These are phyloP conservation scores for Gortyna flavago DNA, from an alignment of 2,888 invertebrate species.

Conservation along the genomic window DNA sequence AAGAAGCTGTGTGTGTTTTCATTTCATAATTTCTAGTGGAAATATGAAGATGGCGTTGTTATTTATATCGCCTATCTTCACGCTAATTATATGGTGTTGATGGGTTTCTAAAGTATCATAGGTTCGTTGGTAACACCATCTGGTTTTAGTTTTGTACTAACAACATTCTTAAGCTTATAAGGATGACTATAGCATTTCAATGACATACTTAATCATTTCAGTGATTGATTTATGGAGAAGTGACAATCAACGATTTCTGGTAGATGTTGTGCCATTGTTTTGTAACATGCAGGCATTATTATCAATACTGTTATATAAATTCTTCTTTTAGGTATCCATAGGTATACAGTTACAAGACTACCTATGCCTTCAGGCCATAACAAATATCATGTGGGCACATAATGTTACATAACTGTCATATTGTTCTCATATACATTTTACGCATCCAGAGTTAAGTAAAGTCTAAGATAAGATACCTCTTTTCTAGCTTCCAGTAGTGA, in stretches of 20 bases:
- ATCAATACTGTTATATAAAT: slow-evolving; percentile 30
- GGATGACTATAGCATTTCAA: slow-evolving; percentile 16
- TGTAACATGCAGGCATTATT: slow-evolving; percentile 14
- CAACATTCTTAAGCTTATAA: slow-evolving; percentile 3
- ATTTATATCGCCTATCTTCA: not conserved
- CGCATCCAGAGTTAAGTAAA: not conserved
- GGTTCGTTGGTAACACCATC: slow-evolving; percentile 3
- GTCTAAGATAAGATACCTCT: not conserved
- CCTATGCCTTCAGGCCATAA: not conserved
- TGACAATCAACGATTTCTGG: slow-evolving; percentile 42
- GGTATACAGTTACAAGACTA: slow-evolving; percentile 3
- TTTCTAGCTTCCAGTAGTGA: not conserved
- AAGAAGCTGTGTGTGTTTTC: slow-evolving; percentile 5
- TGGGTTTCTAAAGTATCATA: not conserved
- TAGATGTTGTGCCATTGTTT: slow-evolving; percentile 20
- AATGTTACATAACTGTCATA: not conserved
- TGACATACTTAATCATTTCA: slow-evolving; percentile 16
- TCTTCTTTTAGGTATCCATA: not conserved
- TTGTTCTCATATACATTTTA: not conserved
- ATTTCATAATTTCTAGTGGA: slow-evolving; percentile 24
- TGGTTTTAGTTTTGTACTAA: not conserved
- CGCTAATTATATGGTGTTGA: too few species aligned
- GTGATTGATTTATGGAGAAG: slow-evolving; percentile 17
- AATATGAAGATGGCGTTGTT: slow-evolving; percentile 59
- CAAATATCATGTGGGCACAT: not conserved